Conservation (phyloP, 2,797 vertebrate species). For the Gouania willdenowi region DNA sequence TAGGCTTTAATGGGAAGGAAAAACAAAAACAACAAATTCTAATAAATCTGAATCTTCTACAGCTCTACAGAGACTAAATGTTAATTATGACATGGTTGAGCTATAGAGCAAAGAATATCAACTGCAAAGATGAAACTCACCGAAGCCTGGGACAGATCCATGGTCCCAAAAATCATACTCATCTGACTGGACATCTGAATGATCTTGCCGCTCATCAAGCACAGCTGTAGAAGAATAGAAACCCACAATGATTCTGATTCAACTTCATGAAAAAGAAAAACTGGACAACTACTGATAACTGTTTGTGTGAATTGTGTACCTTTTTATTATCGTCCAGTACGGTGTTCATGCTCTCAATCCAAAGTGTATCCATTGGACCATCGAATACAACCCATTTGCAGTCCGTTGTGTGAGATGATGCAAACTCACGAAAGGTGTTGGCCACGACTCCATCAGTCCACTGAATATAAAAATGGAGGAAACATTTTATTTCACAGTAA, state of each 20-base stretch:
- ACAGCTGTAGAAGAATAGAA: slow-evolving; percentile 76
- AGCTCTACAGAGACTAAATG: no score
- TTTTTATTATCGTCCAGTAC: slow-evolving; percentile 99
- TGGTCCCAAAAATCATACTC: slow-evolving; percentile 97
- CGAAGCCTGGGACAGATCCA: slow-evolving; percentile 97
- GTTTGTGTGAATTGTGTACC: no score
- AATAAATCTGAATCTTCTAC: no score
- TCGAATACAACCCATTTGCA: slow-evolving; percentile 98
- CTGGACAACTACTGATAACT: not conserved
- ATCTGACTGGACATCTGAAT: slow-evolving; percentile 96
- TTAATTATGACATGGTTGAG: no score
- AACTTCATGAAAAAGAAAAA: not conserved
- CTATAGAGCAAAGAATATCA: not conserved
- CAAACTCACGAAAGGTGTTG: slow-evolving; percentile 94
- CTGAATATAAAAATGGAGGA: slow-evolving; percentile 59
- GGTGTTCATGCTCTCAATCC: slow-evolving; percentile 99
- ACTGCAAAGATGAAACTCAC: slow-evolving; percentile 72
- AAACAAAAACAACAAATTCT: no score
- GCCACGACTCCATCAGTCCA: slow-evolving; percentile 96
- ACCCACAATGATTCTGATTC: no score
- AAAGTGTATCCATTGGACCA: slow-evolving; percentile 94
- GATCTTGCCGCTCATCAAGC: slow-evolving; percentile 98
- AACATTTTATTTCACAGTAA: no score
- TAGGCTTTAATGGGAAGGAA: slow-evolving; percentile 85
- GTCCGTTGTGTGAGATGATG: slow-evolving; percentile 83